phyloP scores from a whole-genome alignment of 92 coral and sea anemone genomes.

The Porites cylindrica region DNA sequence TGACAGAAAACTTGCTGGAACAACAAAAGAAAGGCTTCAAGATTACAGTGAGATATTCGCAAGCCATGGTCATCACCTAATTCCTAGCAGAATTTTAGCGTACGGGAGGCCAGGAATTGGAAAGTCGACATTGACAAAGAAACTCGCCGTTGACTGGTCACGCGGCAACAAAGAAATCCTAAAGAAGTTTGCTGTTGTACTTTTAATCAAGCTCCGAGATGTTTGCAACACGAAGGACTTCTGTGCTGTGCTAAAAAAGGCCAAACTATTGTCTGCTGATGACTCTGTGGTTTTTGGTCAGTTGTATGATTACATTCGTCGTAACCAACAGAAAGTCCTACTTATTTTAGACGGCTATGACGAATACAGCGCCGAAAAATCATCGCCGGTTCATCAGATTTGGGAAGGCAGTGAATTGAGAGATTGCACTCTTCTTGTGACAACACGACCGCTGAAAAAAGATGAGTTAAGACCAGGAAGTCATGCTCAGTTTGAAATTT shows the following conservation, averaged over 20 bases:
- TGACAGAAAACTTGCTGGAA: neutral
- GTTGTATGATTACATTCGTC: neutral
- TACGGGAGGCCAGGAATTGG: constrained; percentile 37
- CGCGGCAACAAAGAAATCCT: constrained; percentile 18
- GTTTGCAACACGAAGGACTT: constrained; percentile 7
- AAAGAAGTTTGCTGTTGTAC: constrained; percentile 23
- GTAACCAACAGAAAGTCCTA: constrained; percentile 23
- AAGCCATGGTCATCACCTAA: neutral
- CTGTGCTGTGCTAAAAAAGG: neutral
- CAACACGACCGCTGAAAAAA: constrained; percentile 6
- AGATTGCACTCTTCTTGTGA: constrained; percentile 20
- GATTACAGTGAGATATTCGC: neutral
- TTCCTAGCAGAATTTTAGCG: constrained; percentile 13
- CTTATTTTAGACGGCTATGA: constrained; percentile 38
- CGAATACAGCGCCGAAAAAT: constrained; percentile 3
- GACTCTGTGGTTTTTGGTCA: neutral
- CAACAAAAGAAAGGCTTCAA: neutral
- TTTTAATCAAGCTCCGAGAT: constrained; percentile 14
- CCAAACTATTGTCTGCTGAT: constrained; percentile 10
- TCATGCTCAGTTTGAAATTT: constrained; percentile 20
- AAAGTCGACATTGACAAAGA: constrained; percentile 17
- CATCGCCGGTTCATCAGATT: constrained; percentile 9
- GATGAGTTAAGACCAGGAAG: neutral
- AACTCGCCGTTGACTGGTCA: constrained; percentile 33
- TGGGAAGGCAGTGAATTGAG: constrained; percentile 17